Conservation (phyloP, 2,888 invertebrate genomes). For the Molorchus minor region DNA sequence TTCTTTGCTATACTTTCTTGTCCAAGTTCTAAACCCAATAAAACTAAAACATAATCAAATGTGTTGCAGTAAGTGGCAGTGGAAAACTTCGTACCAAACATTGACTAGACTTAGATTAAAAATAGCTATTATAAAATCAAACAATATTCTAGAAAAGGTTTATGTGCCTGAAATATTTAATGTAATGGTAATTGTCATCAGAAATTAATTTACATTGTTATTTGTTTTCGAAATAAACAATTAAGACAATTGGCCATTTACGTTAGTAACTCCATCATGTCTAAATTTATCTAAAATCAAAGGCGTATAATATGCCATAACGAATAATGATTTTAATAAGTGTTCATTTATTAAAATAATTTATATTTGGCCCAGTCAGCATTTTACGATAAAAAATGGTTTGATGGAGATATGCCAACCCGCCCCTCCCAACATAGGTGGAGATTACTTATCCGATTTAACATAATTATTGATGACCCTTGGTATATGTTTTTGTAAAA, state of each 20-base stretch:
- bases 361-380: background rate
- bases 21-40: too few species aligned
- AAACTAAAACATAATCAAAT: too few species aligned
- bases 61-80: too few species aligned
- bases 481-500: too few species aligned
- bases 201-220: conserved; percentile 15
- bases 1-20: too few species aligned
- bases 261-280: conserved; percentile 13
- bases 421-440: too few species aligned
- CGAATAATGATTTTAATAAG: conserved; percentile 5
- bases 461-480: too few species aligned
- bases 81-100: too few species aligned
- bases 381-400: background rate
- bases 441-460: too few species aligned
- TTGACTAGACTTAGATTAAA: conserved; percentile 11
- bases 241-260: conserved; percentile 13
- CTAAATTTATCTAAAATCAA: conserved; percentile 22
- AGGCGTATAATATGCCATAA: background rate
- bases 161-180: conserved; percentile 19
- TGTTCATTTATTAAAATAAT: conserved; percentile 3
- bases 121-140: conserved; percentile 16
- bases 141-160: conserved; percentile 2
- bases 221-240: conserved; percentile 18
- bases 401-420: conserved; percentile 5
- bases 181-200: conserved; percentile 17